Conservation (phyloP, 2,888 invertebrate genomes). For the Drosophila mayaguana region DNA sequence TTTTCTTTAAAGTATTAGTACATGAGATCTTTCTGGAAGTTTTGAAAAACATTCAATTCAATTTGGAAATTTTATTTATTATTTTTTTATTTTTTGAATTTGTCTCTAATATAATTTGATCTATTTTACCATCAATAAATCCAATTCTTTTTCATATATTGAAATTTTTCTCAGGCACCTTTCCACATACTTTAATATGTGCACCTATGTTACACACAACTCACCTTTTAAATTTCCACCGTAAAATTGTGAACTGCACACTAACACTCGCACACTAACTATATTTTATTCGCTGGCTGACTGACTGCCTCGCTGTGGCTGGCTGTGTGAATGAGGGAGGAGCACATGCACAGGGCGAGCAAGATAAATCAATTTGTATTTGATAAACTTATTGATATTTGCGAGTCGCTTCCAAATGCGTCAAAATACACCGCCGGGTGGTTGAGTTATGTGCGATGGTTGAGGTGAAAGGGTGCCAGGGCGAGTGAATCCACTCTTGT, state of each 20-base stretch:
- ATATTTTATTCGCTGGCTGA: background rate
- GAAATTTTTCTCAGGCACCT: background rate
- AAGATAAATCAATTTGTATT: conserved; percentile 65
- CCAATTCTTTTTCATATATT: background rate
- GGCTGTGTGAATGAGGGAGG: conserved; percentile 9
- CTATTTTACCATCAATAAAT: background rate
- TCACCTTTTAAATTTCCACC: conserved; percentile 28
- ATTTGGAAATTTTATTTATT: background rate
- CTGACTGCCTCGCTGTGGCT: conserved; percentile 11
- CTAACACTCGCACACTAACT: background rate
- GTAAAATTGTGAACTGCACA: conserved; percentile 13
- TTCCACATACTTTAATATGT: conserved; percentile 4
- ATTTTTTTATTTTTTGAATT: too few species aligned
- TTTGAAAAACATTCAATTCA: too few species aligned
- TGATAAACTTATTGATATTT: conserved; percentile 62
- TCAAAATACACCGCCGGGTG: conserved; percentile 39
- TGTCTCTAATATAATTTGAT: too few species aligned
- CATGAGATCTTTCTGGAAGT: too few species aligned
- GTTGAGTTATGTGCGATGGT: conserved; percentile 8
- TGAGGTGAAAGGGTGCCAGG: background rate
- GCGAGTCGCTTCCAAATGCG: conserved; percentile 43
- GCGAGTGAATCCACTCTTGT: background rate
- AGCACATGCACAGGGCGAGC: conserved; percentile 33
- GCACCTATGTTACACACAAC: background rate
- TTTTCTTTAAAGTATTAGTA: too few species aligned